phyloP scores from a whole-genome alignment of 1,140 invertebrate genomes.

The Pantala flavescens region DNA sequence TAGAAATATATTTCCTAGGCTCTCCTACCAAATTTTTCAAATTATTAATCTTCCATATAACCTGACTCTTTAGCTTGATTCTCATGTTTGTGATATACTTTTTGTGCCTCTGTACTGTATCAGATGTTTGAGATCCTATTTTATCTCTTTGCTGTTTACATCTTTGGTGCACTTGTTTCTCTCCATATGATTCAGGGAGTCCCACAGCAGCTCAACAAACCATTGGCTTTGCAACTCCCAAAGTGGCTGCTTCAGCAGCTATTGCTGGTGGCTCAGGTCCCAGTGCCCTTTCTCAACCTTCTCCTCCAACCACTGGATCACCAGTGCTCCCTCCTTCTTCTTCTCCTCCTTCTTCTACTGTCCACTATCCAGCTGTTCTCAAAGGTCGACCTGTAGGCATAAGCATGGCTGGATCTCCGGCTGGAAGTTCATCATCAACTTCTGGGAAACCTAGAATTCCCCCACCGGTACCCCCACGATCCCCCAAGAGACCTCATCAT shows the following conservation, averaged over 20 bases:
- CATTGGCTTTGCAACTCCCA: neutral
- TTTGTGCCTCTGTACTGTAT: too few relatives aligned
- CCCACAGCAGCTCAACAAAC: conserved; percentile 16
- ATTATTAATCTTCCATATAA: too few relatives aligned
- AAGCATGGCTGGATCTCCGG: conserved; percentile 24
- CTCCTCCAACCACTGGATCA: neutral
- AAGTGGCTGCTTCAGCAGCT: neutral
- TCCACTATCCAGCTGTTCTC: conserved; percentile 56
- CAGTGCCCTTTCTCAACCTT: conserved; percentile 13
- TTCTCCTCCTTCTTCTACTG: conserved; percentile 19
- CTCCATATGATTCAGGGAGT: conserved; percentile 22
- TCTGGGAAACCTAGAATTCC: conserved; percentile 46
- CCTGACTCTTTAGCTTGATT: too few relatives aligned
- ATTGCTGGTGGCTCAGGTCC: neutral
- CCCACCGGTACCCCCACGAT: conserved; percentile 64
- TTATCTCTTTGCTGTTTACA: neutral
- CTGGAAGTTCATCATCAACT: conserved; percentile 20
- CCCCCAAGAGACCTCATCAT: neutral
- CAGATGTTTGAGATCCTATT: too few relatives aligned
- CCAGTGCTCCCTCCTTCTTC: conserved; percentile 13
- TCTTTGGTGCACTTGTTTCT: conserved; percentile 12
- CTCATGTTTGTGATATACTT: too few relatives aligned
- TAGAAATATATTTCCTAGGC: too few relatives aligned
- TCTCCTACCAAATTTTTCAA: too few relatives aligned
- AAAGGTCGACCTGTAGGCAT: conserved; percentile 43